Evolutionary conservation across 2,113 vertebrate genomes (phyloP).

Genomic region (Corythaeola cristata): DNA sequence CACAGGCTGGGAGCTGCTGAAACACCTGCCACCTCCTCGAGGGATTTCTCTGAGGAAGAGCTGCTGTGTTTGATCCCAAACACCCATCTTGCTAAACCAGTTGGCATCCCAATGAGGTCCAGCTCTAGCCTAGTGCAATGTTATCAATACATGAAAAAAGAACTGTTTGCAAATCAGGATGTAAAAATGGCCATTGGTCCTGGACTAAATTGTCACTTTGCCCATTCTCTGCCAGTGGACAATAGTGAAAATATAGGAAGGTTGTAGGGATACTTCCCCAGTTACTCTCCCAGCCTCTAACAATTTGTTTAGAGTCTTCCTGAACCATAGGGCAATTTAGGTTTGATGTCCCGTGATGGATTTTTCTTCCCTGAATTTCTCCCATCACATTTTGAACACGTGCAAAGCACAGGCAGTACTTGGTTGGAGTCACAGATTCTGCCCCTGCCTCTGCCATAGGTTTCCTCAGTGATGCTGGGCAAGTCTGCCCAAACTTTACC

Average conservation of each 20-base stretch:
- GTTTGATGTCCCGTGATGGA: accelerated
- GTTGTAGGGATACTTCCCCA: background rate
- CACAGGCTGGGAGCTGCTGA: background rate
- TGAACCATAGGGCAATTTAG: background rate
- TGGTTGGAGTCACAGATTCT: background rate
- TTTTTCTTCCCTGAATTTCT: background rate
- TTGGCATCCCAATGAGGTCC: background rate
- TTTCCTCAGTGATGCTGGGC: background rate
- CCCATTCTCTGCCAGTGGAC: background rate
- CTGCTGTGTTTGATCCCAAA: background rate
- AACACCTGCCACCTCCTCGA: background rate
- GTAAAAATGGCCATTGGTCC: background rate
- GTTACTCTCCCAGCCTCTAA: background rate
- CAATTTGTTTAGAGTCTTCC: background rate
- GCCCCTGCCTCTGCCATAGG: background rate
- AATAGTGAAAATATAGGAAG: background rate
- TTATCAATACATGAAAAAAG: background rate
- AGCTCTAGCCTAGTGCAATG: background rate
- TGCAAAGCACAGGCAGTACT: background rate
- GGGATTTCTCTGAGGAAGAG: background rate
- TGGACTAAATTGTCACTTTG: background rate
- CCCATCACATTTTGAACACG: background rate
- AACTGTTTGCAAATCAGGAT: background rate
- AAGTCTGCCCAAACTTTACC: background rate
- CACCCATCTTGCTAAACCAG: background rate